These are phyloP conservation scores for Phyllostomus discolor DNA, from an alignment of 2,113 vertebrate species.

Conservation along the genomic window DNA sequence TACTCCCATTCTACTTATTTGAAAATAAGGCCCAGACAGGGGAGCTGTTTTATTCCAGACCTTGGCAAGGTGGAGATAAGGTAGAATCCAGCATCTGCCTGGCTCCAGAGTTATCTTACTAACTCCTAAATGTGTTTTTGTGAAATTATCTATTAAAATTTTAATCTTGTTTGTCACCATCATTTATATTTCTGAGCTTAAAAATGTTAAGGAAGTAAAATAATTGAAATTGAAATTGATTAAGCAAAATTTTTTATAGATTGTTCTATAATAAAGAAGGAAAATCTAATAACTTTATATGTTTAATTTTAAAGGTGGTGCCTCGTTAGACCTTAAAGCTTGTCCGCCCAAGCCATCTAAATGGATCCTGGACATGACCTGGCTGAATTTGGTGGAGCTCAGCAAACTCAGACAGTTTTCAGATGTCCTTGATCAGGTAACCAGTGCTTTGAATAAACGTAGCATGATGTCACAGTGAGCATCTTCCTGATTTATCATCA, in stretches of 20 bases:
- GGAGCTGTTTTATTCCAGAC: background rate
- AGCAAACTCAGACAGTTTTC: conserved; percentile 94
- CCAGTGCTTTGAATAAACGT: conserved; percentile 26
- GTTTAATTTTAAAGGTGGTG: conserved; percentile 85
- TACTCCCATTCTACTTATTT: background rate
- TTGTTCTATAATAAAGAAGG: background rate
- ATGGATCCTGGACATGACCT: conserved; percentile 98
- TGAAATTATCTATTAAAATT: background rate
- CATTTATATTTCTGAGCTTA: conserved; percentile 8
- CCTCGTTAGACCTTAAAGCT: conserved; percentile 93
- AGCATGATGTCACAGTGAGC: background rate
- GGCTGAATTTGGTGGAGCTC: conserved; percentile 96
- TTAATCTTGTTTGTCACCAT: background rate
- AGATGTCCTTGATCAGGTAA: conserved; percentile 91
- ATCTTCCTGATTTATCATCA: background rate
- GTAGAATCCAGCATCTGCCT: background rate
- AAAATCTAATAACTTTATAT: background rate
- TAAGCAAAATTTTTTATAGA: background rate
- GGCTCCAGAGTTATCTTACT: background rate
- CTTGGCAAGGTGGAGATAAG: background rate
- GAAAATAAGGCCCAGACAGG: background rate
- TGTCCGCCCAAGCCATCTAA: conserved; percentile 93
- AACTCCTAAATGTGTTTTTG: background rate
- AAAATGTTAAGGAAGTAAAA: background rate
- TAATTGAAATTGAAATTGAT: background rate